Evolutionary conservation across 2,888 invertebrate genomes (phyloP).

Genomic region (Brachypalpus laphriformis): DNA sequence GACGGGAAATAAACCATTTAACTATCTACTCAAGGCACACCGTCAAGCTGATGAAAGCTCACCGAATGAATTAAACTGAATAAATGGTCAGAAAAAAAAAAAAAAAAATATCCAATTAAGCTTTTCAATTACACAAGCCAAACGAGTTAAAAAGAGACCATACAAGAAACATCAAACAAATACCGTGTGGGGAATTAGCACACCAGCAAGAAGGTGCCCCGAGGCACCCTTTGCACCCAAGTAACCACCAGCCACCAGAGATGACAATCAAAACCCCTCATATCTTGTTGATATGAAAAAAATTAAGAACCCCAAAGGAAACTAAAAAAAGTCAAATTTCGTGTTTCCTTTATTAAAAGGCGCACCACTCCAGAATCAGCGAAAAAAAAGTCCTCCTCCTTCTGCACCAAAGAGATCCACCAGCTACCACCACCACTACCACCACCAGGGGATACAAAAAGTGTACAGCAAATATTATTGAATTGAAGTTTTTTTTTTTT

Average conservation of each 20-base stretch:
- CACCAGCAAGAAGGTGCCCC: conserved; percentile 28
- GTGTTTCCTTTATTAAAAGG: conserved; percentile 75
- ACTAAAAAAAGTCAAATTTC: conserved; percentile 69
- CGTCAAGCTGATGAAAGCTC: conserved; percentile 59
- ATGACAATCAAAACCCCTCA: conserved; percentile 57
- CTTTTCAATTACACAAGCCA: conserved; percentile 64
- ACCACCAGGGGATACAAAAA: conserved; percentile 42
- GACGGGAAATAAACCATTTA: conserved; percentile 27
- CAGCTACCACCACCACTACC: conserved; percentile 27
- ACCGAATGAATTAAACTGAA: conserved; percentile 65
- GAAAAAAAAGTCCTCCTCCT: conserved; percentile 36
- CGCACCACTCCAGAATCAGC: conserved; percentile 14
- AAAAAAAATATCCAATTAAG: conserved; percentile 67
- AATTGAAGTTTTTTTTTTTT: conserved; percentile 38
- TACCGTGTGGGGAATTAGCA: conserved; percentile 64
- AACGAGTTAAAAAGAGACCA: conserved; percentile 10
- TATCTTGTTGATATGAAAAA: conserved; percentile 45
- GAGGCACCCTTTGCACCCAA: conserved; percentile 37
- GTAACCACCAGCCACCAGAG: conserved; percentile 28
- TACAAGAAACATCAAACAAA: conserved; percentile 59
- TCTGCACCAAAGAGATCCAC: conserved; percentile 35
- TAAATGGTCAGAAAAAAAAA: conserved; percentile 49
- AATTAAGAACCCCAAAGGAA: conserved; percentile 32
- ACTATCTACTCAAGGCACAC: conserved; percentile 6
- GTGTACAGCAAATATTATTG: conserved; percentile 65